Evolutionary conservation across 2,888 invertebrate genomes (phyloP), one percentile per base, ranked within the genome.

Genomic region (Sthenelais limicola): DNA sequence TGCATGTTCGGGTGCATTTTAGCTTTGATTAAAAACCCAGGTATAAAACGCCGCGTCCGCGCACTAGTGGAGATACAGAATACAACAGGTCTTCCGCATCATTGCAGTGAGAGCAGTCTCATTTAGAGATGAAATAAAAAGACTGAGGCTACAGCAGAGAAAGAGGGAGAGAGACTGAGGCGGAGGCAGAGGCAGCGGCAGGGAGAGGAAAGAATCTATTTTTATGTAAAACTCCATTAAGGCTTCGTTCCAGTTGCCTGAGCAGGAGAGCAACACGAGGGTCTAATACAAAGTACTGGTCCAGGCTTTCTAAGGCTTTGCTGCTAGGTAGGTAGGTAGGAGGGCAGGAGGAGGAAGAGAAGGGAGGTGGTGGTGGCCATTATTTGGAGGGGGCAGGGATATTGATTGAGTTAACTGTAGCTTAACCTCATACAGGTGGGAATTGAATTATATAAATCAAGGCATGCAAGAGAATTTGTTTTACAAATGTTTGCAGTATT

Each of bases 221-320:
- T 62, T 62, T 62, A 62, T 62, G 62, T 38, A 62, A 62, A 62
- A 62, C 62, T 62, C 62, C 62, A 62, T 62, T 62, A 62, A 43
- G 38, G 38, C n/a, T 15, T 15, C 24, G 62, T 62, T 62, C 62
- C 43, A 43, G 62, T 62, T 28, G 62, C 62, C 62, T 62, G 62
- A 26, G 38, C 62, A 62, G 38, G 62, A 62, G 62, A 62, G n/a
- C n/a, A n/a, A n/a, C n/a, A 62, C 62, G 62, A 62, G 62, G 26
- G 38, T n/a, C 62, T 43, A 62, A 62, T 62, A 43, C 62, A 62
- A 62, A 62, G 24, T 62, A 62, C 9, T 9, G 30, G 62, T 24
- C 56, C 21, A 43, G 38, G 38, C 24, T 62, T 62, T 62, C 62
- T 62, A 62, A 62, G 62, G 62, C 62, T 26, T 18, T 24, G 62